These are phyloP conservation scores for Parnassius mnemosyne DNA, from an alignment of 2,888 invertebrate species.

Conservation along the genomic window DNA sequence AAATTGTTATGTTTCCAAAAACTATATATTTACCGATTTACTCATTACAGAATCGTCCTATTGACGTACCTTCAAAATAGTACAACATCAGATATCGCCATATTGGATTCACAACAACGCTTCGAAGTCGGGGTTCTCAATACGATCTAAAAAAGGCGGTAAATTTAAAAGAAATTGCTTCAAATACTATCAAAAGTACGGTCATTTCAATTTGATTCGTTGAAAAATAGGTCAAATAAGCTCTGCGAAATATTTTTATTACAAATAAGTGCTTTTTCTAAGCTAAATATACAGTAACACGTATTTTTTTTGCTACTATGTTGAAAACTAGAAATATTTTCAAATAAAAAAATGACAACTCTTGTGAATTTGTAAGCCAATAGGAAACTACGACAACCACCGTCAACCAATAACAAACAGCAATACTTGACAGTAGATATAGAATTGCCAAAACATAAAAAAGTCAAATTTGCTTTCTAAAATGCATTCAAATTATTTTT, in stretches of 20 bases:
- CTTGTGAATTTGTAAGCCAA: constrained; percentile 11
- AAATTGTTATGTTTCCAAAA: constrained; percentile 49
- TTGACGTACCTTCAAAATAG: constrained; percentile 81
- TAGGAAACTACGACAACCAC: constrained; percentile 14
- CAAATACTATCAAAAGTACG: no score
- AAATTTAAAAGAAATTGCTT: constrained; percentile 45
- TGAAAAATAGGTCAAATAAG: background rate
- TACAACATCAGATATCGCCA: constrained; percentile 83
- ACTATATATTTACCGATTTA: constrained; percentile 70
- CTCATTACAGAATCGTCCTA: constrained; percentile 77
- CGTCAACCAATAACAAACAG: constrained; percentile 14
- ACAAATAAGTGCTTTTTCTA: background rate
- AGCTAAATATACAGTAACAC: no score
- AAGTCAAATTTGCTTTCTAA: constrained; percentile 5
- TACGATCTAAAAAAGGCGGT: constrained; percentile 54
- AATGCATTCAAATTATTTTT: background rate
- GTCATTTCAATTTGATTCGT: no score
- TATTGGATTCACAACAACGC: constrained; percentile 87
- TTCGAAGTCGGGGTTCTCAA: constrained; percentile 80
- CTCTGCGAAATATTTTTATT: background rate
- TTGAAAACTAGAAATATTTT: no score
- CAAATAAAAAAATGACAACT: constrained; percentile 13
- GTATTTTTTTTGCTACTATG: no score
- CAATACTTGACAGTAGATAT: constrained; percentile 7
- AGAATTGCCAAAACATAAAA: constrained; percentile 13